These are phyloP conservation scores for Psococerastis gibbosa DNA, from an alignment of 2,888 invertebrate genomes.

Conservation along the genomic window DNA sequence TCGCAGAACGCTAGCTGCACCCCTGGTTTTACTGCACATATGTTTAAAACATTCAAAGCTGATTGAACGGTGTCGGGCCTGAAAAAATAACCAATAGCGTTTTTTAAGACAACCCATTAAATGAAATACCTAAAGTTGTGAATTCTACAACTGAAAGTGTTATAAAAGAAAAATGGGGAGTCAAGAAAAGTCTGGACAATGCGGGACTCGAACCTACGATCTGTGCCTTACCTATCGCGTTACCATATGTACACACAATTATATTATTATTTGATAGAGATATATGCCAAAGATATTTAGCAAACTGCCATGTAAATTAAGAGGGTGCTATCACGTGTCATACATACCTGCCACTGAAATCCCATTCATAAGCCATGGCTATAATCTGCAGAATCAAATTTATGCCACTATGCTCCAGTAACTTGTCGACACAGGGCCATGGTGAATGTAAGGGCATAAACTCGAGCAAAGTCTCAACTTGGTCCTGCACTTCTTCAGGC, in stretches of 20 bases:
- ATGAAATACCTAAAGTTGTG: slow-evolving; percentile 1
- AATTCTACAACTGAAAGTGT: slow-evolving; percentile 16
- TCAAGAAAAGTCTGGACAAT: no score
- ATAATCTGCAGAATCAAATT: slow-evolving; percentile 67
- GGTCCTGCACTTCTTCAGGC: slow-evolving; percentile 69
- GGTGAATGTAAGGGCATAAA: slow-evolving; percentile 51
- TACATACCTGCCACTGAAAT: slow-evolving; percentile 65
- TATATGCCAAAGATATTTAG: no score
- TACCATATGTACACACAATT: no score
- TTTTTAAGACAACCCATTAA: slow-evolving; percentile 4
- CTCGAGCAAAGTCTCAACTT: slow-evolving; percentile 63
- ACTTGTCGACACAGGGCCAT: slow-evolving; percentile 81
- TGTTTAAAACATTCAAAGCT: slow-evolving; percentile 71
- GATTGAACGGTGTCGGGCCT: slow-evolving; percentile 65
- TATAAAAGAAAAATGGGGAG: slow-evolving; percentile 11
- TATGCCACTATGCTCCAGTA: slow-evolving; percentile 67
- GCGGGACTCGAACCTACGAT: no score
- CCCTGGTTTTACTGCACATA: slow-evolving; percentile 76
- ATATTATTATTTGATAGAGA: no score
- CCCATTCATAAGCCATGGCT: slow-evolving; percentile 82
- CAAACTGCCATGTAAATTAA: no score
- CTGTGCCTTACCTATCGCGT: no score
- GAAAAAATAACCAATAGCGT: slow-evolving; percentile 19
- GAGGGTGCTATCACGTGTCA: no score
- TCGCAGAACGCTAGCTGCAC: slow-evolving; percentile 56